Percentiles rank a stretch among this genome's conserved stretches.
phyloP scores from a whole-genome alignment of 2,113 vertebrate species.

The Thymallus thymallus region DNA sequence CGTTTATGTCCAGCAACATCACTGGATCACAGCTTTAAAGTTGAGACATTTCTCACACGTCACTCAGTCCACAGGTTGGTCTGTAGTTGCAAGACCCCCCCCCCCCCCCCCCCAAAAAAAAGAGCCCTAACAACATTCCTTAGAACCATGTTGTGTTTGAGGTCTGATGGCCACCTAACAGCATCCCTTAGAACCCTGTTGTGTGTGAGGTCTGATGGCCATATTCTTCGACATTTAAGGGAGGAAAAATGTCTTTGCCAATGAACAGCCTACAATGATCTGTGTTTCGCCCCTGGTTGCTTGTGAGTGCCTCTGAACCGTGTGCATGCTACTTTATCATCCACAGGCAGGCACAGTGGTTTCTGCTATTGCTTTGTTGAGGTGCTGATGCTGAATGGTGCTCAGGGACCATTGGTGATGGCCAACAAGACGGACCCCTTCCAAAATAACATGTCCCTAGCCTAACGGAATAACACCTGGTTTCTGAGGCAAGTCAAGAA shows the following conservation, averaged over 20 bases:
- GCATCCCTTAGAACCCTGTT: constrained; percentile 18
- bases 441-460: background rate
- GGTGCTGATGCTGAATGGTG: constrained; percentile 35
- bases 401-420: constrained; percentile 26
- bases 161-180: constrained; percentile 6
- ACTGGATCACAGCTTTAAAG: constrained; percentile 13
- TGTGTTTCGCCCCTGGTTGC: constrained; percentile 10
- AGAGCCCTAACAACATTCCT: constrained; percentile 15
- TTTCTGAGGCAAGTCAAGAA: too few relatives aligned
- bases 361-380: constrained; percentile 41
- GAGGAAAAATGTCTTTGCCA: background rate
- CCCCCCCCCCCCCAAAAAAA: too few relatives aligned
- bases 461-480: background rate
- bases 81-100: constrained; percentile 35
- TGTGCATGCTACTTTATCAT: constrained; percentile 15
- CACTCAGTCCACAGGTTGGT: constrained; percentile 51
- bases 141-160: constrained; percentile 9
- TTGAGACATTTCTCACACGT: constrained; percentile 13
- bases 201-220: background rate
- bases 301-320: constrained; percentile 1
- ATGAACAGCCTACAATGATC: constrained; percentile 1
- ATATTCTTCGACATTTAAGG: background rate
- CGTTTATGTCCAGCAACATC: constrained; percentile 1
- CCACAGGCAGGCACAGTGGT: constrained; percentile 41
- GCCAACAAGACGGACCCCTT: constrained; percentile 6